Conservation (phyloP, 2,888 invertebrate species). For the Barypeithes pellucidus region DNA sequence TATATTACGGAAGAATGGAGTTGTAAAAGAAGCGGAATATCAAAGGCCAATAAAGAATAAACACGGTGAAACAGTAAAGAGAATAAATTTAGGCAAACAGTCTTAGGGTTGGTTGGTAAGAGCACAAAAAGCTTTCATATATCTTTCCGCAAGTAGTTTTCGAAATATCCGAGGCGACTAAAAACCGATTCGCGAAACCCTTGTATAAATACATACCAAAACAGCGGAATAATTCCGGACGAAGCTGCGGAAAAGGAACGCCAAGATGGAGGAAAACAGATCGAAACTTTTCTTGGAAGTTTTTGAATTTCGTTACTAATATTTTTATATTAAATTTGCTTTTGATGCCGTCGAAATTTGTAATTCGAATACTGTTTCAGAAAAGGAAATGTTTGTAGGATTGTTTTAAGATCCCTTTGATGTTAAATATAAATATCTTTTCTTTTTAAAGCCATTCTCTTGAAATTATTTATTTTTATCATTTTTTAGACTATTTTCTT, state of each 20-base stretch:
- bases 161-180: conserved; percentile 61
- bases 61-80: conserved; percentile 33
- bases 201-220: conserved; percentile 67
- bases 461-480: conserved; percentile 21
- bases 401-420: conserved; percentile 32
- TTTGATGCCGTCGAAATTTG: conserved; percentile 43
- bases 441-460: conserved; percentile 1
- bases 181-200: conserved; percentile 62
- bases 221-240: conserved; percentile 61
- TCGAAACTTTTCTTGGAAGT: conserved; percentile 8
- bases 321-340: conserved; percentile 47
- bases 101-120: conserved; percentile 34
- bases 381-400: conserved; percentile 28
- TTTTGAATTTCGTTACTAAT: conserved; percentile 42
- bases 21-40: conserved; percentile 32
- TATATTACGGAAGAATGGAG: conserved; percentile 29
- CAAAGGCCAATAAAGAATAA: conserved; percentile 35
- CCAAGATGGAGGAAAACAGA: conserved; percentile 23
- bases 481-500: not conserved
- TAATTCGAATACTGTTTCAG: conserved; percentile 37
- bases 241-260: conserved; percentile 49
- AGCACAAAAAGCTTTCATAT: conserved; percentile 44
- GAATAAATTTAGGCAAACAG: conserved; percentile 21
- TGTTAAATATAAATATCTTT: conserved; percentile 33
- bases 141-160: conserved; percentile 57